phyloP scores from a whole-genome alignment of 2,797 vertebrate genomes.

The Zonotrichia albicollis region DNA sequence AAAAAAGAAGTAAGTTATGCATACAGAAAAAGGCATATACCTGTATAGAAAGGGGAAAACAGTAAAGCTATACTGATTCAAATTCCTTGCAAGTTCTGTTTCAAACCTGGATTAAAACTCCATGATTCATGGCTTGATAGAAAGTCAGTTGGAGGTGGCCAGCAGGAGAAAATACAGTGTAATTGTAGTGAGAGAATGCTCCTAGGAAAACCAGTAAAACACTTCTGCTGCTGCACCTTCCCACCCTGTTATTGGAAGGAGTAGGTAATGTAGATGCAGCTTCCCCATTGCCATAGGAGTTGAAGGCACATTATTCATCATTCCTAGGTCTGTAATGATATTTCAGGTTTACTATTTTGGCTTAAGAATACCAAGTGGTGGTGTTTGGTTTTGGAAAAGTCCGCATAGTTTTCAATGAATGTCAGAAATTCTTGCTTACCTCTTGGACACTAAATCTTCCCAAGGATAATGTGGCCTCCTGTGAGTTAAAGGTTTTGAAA shows the following conservation, averaged over 20 bases:
- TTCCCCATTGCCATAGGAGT: neutral
- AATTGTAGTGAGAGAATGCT: neutral
- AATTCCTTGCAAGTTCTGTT: neutral
- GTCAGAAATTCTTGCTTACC: slow-evolving; percentile 29
- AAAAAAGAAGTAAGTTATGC: neutral
- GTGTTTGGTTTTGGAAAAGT: slow-evolving; percentile 38
- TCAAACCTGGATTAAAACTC: neutral
- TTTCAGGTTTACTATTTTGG: slow-evolving; percentile 13
- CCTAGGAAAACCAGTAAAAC: neutral
- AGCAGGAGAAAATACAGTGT: neutral
- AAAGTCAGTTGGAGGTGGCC: neutral
- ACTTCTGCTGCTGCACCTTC: neutral
- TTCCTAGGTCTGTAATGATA: neutral
- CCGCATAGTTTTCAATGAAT: slow-evolving; percentile 31
- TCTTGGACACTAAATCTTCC: neutral
- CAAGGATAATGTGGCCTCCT: neutral
- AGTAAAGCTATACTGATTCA: neutral
- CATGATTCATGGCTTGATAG: neutral
- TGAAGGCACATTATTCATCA: neutral
- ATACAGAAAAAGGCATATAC: neutral
- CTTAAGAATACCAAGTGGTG: neutral
- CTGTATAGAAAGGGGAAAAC: neutral
- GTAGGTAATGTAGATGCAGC: neutral
- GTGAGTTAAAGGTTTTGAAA: slow-evolving; percentile 30
- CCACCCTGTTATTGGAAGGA: neutral